These are phyloP conservation scores for Cottus gobio DNA, from an alignment of 2,113 vertebrate genomes.

Conservation along the genomic window DNA sequence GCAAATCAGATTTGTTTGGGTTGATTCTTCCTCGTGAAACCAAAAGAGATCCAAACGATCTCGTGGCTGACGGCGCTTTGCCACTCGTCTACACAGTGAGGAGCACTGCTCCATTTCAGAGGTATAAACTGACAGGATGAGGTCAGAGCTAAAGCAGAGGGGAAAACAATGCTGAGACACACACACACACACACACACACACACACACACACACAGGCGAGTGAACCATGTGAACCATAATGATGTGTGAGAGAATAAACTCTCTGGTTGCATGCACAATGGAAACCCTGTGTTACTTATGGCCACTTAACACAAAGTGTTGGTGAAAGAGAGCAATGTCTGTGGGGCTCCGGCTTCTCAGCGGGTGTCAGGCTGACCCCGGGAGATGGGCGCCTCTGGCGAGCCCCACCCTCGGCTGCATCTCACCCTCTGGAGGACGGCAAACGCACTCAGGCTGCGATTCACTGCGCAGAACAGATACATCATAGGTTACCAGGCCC, in stretches of 20 bases:
- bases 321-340: constrained; percentile 54
- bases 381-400: constrained; percentile 48
- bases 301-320: constrained; percentile 64
- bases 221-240: constrained; percentile 38
- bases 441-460: constrained; percentile 51
- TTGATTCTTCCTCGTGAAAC: constrained; percentile 19
- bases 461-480: constrained; percentile 52
- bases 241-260: constrained; percentile 46
- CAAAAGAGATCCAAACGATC: constrained; percentile 1
- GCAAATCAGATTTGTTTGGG: background rate
- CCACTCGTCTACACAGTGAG: constrained; percentile 1
- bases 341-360: constrained; percentile 29
- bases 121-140: constrained; percentile 46
- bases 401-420: constrained; percentile 15
- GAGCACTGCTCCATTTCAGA: constrained; percentile 33
- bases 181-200: constrained; percentile 31
- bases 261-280: constrained; percentile 44
- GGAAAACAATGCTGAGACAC: constrained; percentile 36
- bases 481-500: constrained; percentile 45
- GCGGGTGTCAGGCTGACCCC: constrained; percentile 37
- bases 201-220: constrained; percentile 25
- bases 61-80: constrained; percentile 4
- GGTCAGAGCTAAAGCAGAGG: constrained; percentile 54
- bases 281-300: constrained; percentile 59
- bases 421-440: constrained; percentile 51